phyloP scores from a whole-genome alignment of 2,888 invertebrate species.

The Drosophila pseudotakahashii region DNA sequence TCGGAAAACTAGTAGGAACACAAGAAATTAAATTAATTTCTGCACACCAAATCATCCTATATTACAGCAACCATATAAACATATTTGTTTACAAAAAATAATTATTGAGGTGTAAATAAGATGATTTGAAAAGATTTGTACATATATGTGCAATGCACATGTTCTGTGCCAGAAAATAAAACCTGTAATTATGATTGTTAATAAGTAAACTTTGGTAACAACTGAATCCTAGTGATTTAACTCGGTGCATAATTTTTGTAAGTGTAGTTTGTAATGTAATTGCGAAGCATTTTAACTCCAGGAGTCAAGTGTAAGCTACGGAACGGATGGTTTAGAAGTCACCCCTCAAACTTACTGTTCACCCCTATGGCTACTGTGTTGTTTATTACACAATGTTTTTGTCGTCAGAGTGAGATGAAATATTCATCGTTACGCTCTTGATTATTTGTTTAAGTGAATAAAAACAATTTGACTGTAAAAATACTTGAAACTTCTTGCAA shows the following conservation, averaged over 20 bases:
- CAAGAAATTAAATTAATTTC: too few species aligned
- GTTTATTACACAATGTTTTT: slow-evolving; percentile 48
- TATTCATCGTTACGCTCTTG: slow-evolving; percentile 46
- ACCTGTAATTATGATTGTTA: too few species aligned
- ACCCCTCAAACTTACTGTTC: slow-evolving; percentile 50
- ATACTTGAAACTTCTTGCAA: slow-evolving; percentile 72
- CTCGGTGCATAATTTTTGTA: background rate
- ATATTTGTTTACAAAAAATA: too few species aligned
- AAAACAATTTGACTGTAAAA: slow-evolving; percentile 78
- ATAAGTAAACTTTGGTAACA: too few species aligned
- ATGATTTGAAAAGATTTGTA: too few species aligned
- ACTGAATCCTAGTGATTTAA: background rate
- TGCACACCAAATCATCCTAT: too few species aligned
- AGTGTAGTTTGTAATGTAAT: slow-evolving; percentile 27
- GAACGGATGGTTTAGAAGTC: slow-evolving; percentile 22
- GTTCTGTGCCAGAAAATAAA: too few species aligned
- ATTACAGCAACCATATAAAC: too few species aligned
- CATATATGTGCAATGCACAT: too few species aligned
- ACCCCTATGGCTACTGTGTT: slow-evolving; percentile 45
- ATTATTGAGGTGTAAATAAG: too few species aligned
- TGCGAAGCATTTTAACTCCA: slow-evolving; percentile 37
- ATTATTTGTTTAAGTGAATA: slow-evolving; percentile 73
- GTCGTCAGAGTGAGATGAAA: slow-evolving; percentile 21
- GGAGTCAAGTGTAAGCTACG: slow-evolving; percentile 12
- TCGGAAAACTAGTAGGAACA: too few species aligned